phyloP scores from a whole-genome alignment of 1,140 invertebrate genomes.

The Dreissena polymorpha region DNA sequence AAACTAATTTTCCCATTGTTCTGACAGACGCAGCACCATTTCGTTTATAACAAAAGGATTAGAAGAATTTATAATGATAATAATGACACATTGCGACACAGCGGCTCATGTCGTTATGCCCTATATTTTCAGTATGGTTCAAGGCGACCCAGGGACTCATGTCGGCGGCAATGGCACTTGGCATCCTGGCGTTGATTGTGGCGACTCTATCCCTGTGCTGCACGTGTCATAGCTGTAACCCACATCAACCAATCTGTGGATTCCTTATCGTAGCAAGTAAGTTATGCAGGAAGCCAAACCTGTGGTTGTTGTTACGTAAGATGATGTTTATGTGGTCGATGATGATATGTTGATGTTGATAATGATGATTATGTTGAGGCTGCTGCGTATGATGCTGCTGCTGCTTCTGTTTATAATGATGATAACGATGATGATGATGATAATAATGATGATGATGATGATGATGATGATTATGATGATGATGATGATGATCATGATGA shows the following conservation, averaged over 20 bases:
- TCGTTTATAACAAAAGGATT: too few relatives aligned
- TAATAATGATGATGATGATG: not conserved
- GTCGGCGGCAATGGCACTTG: conserved; percentile 55
- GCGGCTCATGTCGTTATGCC: too few relatives aligned
- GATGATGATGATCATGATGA: too few relatives aligned
- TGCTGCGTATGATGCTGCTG: too few relatives aligned
- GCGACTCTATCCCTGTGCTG: conserved; percentile 69
- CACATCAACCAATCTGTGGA: not conserved
- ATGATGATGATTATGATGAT: too few relatives aligned
- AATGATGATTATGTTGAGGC: not conserved
- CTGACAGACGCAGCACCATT: too few relatives aligned
- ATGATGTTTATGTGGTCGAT: not conserved
- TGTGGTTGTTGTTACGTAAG: conserved; percentile 52
- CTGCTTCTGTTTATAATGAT: not conserved
- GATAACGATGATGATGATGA: not conserved
- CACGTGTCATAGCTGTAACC: conserved; percentile 54
- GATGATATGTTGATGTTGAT: not conserved
- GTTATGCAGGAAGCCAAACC: conserved; percentile 33
- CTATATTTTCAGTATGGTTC: too few relatives aligned
- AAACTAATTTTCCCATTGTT: too few relatives aligned
- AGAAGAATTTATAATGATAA: too few relatives aligned
- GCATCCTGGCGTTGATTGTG: conserved; percentile 61
- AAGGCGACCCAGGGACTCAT: conserved; percentile 62
- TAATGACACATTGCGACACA: too few relatives aligned
- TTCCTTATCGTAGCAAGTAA: too few relatives aligned